Percentiles rank a stretch among this genome's conserved stretches.
Conservation (phyloP, 2,113 vertebrate species). For the Heloderma charlesbogerti region DNA sequence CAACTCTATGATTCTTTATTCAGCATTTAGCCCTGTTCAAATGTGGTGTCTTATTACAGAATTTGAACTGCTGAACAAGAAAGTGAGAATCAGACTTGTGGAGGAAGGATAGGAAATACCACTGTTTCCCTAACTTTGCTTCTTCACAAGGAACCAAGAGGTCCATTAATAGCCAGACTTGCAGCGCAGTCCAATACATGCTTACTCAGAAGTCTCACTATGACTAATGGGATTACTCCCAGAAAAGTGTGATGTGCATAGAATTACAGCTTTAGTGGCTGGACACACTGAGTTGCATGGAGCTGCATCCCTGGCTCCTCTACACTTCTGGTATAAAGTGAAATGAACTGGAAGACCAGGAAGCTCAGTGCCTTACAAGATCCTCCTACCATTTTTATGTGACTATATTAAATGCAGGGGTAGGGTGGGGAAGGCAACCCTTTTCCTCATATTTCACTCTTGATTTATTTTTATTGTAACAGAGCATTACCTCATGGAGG, state of each 20-base stretch:
- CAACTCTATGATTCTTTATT: no score
- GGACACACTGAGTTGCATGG: no score
- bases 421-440: neutral
- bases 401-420: neutral
- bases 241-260: no score
- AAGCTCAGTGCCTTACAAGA: neutral
- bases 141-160: neutral
- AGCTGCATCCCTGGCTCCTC: no score
- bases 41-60: no score
- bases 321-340: neutral
- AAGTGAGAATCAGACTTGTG: no score
- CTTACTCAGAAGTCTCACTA: neutral
- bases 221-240: neutral
- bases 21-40: no score
- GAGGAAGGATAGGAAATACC: no score
- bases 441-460: slow-evolving; percentile 5
- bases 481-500: slow-evolving; percentile 16
- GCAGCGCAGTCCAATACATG: neutral
- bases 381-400: no score
- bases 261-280: no score
- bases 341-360: neutral
- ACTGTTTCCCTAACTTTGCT: no score
- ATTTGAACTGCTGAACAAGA: no score
- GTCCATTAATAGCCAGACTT: neutral
- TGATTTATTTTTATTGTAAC: slow-evolving; percentile 20